A percentile compares a stretch with the other conserved stretches of the same genome.
These are phyloP conservation scores for Acipenser oxyrinchus DNA, from an alignment of 2,797 vertebrate genomes.

Conservation along the genomic window DNA sequence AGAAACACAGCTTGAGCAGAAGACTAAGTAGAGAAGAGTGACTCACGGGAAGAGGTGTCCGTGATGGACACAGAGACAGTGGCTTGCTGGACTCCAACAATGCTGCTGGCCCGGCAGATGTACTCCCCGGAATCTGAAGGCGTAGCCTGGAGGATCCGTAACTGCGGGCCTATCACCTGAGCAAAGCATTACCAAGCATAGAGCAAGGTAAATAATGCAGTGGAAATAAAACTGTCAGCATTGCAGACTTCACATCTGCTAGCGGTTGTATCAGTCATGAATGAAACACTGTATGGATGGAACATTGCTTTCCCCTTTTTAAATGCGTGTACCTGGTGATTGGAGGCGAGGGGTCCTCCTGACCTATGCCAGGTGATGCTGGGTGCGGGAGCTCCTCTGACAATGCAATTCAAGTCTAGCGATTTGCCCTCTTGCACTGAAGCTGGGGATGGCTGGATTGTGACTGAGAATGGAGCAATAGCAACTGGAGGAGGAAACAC, in stretches of 20 bases:
- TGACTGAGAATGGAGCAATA: conserved; percentile 50
- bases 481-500: conserved; percentile 40
- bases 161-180: conserved; percentile 68
- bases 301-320: background rate
- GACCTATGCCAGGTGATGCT: conserved; percentile 75
- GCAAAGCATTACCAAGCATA: background rate
- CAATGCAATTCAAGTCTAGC: conserved; percentile 75
- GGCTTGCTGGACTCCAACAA: conserved; percentile 52
- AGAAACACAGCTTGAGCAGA: background rate
- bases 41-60: conserved; percentile 43
- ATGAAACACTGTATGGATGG: background rate
- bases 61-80: conserved; percentile 66
- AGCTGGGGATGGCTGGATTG: conserved; percentile 73
- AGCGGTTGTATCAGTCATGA: background rate
- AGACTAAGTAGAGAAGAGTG: background rate
- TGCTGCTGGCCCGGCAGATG: conserved; percentile 65
- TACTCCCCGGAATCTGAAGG: conserved; percentile 79
- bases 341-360: conserved; percentile 65
- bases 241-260: background rate
- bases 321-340: conserved; percentile 64
- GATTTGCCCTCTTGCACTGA: conserved; percentile 76
- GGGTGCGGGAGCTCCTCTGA: conserved; percentile 61
- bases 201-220: background rate
- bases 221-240: background rate
- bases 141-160: conserved; percentile 69